Evolutionary conservation across 2,113 vertebrate species (phyloP), one percentile per base, ranked within the genome.

Genomic region (Pituophis catenifer): DNA sequence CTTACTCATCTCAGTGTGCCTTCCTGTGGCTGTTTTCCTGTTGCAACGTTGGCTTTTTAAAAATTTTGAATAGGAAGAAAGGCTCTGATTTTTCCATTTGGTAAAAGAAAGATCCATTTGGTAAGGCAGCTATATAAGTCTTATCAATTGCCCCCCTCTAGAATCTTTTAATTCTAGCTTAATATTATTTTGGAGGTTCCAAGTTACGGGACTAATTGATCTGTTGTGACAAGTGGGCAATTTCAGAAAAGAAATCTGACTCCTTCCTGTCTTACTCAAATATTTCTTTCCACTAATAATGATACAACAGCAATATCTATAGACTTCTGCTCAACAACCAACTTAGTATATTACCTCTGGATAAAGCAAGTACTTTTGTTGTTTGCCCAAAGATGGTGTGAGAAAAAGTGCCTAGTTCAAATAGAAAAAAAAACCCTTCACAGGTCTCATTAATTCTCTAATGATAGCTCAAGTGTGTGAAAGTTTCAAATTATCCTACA

Each of bases 51-150:
- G 86, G 92, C 54, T 48, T 93, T 94, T 62, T 53, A 19, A 92
- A 95, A 21, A 94, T 95, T 94, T 95, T 96, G 95, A 96, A 97
- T 96, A 97, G 91, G 94, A 97, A 95, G 96, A 70, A 92, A 88
- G 70, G 9, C 10, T 17, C 5, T 26, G 8, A 23, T 23, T 11
- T 57, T 87, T 52, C 38, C 21, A 50, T 87, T 50, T 50, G 48
- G 48, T 50, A 50, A 50, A 50, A 75, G 55, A 87, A 90, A 92
- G 38, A 70, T 24, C 9, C 23, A 62, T 26, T 48, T 33, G 55
- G 88, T 17, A 24, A 21, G 59, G 52, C 9, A 10, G 33, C 23
- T 1, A 10, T 88, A 44, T 0, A 21, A 5, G 5, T 5, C 21
- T 3, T 19, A 50, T 7, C 0, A 6, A 2, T 0, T 88, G 91